Percentiles rank a stretch among this genome's conserved stretches.
Conservation (phyloP, 2,888 invertebrate genomes). For the Epsilonema sp. region DNA sequence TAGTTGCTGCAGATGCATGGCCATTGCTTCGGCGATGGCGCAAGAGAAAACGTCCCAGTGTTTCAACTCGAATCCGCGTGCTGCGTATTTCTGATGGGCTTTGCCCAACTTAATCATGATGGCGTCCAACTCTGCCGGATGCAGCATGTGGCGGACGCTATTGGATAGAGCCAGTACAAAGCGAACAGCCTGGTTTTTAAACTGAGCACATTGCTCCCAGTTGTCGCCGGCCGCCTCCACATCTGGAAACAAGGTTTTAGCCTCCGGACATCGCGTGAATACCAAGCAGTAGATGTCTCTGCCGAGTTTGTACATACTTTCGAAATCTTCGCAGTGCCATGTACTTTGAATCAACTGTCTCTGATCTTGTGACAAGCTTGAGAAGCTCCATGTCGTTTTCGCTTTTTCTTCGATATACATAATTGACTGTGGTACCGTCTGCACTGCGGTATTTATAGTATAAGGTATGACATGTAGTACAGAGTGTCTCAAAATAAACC, state of each 20-base stretch:
- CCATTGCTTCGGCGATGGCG: background rate
- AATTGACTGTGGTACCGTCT: too few species aligned
- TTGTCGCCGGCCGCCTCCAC: background rate
- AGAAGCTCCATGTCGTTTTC: too few species aligned
- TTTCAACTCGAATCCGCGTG: background rate
- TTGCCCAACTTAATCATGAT: background rate
- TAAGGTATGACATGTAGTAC: too few species aligned
- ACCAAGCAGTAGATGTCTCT: background rate
- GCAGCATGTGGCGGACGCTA: background rate
- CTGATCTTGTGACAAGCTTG: too few species aligned
- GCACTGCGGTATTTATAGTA: too few species aligned
- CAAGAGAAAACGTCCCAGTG: background rate
- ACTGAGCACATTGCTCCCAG: background rate
- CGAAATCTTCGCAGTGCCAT: background rate
- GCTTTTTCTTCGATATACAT: too few species aligned
- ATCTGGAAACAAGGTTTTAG: background rate
- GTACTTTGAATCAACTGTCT: too few species aligned
- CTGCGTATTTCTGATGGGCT: background rate
- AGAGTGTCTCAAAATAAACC: too few species aligned
- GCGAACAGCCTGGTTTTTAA: background rate
- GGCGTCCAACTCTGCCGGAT: background rate
- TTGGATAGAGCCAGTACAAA: background rate
- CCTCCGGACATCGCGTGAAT: background rate
- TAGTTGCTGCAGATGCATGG: too few species aligned
- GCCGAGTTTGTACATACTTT: background rate